Percentiles rank a stretch among this genome's conserved stretches.
phyloP scores from a whole-genome alignment of 2,113 vertebrate genomes.

The Lota lota region DNA sequence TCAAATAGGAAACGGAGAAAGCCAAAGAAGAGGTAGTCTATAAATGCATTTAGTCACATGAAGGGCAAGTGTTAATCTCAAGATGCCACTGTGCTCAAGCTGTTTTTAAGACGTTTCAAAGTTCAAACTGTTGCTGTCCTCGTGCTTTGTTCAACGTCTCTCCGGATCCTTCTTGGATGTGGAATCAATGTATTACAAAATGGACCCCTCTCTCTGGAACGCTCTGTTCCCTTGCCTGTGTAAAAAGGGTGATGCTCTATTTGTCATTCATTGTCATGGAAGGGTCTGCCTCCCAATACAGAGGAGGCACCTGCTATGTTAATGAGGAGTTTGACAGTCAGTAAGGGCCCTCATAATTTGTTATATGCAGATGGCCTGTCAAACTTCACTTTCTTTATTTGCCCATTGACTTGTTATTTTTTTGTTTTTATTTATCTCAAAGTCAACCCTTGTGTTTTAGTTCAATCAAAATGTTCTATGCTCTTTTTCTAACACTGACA shows the following conservation, averaged over 20 bases:
- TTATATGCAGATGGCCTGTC: background rate
- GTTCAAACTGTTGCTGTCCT: constrained; percentile 27
- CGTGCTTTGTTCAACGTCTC: background rate
- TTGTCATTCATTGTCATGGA: constrained; percentile 17
- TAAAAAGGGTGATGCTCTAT: background rate
- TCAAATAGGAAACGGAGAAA: constrained; percentile 44
- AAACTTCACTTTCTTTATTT: background rate
- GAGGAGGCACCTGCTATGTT: constrained; percentile 4
- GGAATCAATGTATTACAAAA: constrained; percentile 13
- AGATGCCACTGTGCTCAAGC: constrained; percentile 28
- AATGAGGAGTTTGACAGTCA: constrained; percentile 8
- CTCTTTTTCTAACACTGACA: constrained; percentile 16
- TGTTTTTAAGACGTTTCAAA: constrained; percentile 32
- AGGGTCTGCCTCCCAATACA: background rate
- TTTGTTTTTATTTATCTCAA: background rate
- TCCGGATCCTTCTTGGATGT: constrained; percentile 13
- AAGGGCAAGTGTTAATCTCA: constrained; percentile 53
- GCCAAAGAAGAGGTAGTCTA: constrained; percentile 43
- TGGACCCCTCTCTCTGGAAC: background rate
- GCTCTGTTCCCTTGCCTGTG: background rate
- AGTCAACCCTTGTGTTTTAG: constrained; percentile 18
- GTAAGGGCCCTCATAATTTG: background rate
- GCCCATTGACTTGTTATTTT: background rate
- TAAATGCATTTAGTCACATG: constrained; percentile 56
- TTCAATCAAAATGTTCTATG: constrained; percentile 11